A percentile compares a stretch with the other conserved stretches of the same genome.
These are phyloP conservation scores for Drosophila santomea DNA, from an alignment of 1,140 invertebrate genomes.

Conservation along the genomic window DNA sequence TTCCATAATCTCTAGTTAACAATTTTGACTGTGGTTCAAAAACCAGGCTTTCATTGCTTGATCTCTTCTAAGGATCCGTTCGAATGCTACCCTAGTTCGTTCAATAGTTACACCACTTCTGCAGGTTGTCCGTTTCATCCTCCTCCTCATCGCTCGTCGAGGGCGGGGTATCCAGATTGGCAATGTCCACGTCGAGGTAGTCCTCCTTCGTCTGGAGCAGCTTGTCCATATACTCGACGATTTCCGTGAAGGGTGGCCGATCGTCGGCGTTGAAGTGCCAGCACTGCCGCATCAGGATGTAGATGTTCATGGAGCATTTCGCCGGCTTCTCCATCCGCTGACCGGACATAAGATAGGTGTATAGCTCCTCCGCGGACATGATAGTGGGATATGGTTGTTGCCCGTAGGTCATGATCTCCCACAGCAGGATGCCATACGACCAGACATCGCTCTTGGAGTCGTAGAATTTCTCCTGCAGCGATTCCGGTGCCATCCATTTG, in stretches of 20 bases:
- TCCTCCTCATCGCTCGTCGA: slow-evolving; percentile 90
- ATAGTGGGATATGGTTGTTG: slow-evolving; percentile 96
- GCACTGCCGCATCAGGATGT: slow-evolving; percentile 96
- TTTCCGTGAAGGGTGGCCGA: slow-evolving; percentile 93
- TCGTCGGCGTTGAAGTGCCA: slow-evolving; percentile 96
- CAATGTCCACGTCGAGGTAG: slow-evolving; percentile 94
- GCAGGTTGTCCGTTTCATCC: slow-evolving; percentile 82
- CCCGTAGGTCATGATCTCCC: slow-evolving; percentile 98
- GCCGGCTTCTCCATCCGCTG: slow-evolving; percentile 98
- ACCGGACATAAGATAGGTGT: slow-evolving; percentile 93
- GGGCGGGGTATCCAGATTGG: slow-evolving; percentile 92
- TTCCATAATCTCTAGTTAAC: background rate
- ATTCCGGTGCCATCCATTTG: slow-evolving; percentile 99
- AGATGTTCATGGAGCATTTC: slow-evolving; percentile 96
- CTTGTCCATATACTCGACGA: slow-evolving; percentile 95
- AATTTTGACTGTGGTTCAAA: background rate
- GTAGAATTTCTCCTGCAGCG: slow-evolving; percentile 96
- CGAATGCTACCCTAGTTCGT: no score
- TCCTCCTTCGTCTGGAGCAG: slow-evolving; percentile 95
- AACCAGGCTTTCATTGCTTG: background rate
- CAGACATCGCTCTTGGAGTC: slow-evolving; percentile 99
- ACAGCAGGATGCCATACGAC: slow-evolving; percentile 96
- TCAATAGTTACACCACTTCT: slow-evolving; percentile 69
- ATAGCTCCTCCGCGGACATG: slow-evolving; percentile 90
- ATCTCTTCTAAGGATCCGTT: background rate